Evolutionary conservation across 2,797 vertebrate genomes (phyloP).

Genomic region (Gorsachius magnificus): DNA sequence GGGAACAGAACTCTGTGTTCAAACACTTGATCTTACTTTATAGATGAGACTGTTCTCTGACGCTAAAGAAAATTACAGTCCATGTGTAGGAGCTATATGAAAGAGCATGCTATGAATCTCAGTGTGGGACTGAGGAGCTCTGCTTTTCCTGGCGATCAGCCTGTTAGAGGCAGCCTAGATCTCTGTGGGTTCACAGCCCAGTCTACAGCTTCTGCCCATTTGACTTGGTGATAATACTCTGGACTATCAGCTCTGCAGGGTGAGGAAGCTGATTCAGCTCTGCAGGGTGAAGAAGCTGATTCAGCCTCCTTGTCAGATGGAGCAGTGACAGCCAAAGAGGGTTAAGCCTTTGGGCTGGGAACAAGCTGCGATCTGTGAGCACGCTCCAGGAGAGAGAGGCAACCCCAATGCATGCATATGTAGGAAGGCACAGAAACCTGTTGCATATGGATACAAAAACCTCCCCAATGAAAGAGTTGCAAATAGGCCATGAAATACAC

Average conservation of each 20-base stretch:
- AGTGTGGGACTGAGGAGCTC: neutral
- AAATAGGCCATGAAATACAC: neutral
- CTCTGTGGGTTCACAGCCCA: neutral
- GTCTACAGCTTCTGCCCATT: neutral
- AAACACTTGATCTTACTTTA: slow-evolving; percentile 22
- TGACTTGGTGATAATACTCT: neutral
- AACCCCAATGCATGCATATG: fast-evolving
- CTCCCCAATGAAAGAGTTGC: neutral
- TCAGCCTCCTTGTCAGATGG: neutral
- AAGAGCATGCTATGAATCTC: neutral
- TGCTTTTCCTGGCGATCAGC: neutral
- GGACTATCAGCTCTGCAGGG: neutral
- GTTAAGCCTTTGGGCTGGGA: neutral
- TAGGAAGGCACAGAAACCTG: neutral
- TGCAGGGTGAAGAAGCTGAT: neutral
- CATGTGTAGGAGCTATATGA: neutral
- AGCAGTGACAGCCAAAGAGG: neutral
- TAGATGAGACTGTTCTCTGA: neutral
- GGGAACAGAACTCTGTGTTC: neutral
- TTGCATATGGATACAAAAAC: neutral
- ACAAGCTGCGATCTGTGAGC: fast-evolving
- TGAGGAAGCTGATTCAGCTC: neutral
- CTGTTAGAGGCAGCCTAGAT: neutral
- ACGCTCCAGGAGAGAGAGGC: neutral
- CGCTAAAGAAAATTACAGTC: slow-evolving; percentile 5